Base-by-base conservation (phyloP, 2,113 vertebrate genomes). In the Apus apus region DNA sequence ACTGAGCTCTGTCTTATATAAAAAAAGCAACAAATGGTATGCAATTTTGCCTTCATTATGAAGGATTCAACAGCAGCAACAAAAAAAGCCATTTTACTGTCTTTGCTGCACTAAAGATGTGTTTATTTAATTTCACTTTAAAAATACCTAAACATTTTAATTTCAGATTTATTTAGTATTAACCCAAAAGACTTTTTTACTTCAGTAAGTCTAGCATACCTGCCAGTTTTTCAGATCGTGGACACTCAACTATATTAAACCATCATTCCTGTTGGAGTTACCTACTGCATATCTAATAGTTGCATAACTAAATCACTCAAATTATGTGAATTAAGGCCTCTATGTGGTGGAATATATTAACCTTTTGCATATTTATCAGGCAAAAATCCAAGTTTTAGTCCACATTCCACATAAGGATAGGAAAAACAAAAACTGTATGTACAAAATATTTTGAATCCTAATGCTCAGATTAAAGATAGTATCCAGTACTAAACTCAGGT, bases 91-190 rank as follows among this genome's bases (percentile, higher is more conserved):
- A 32, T 65, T 77, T 54, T 32, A 23, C 7, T 46, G 3, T 40
- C 15, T 94, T 56, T 92, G 29, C 20, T 72, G 62, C 5, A 45
- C 34, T 73, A 53, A 12, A 36, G 4, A 34, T 60, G 23, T 74
- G 21, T 54, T 20, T 27, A 21, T 84, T 82, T 68, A 38, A 40
- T 45, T 85, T 65, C 56, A 71, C 11, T 81, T 95, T 67, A 3
- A 94, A 94, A 93, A 84, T 81, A 58, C 10, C 25, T 80, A 75
- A 85, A 21, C 23, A 11, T 19, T 93, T 91, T 60, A 21, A 23
- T 91, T 89, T 91, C 19, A 64, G 57, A 65, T 93, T 62, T 91
- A 92, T 86, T 71, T 22, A 87, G 19, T 90, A 71, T 93, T 95
- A 93, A 90, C 20, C 27, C 38, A 54, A 79, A 54, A 77, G 34